Percentiles rank a stretch among this genome's conserved stretches.
Conservation (phyloP, 2,113 vertebrate genomes). For the Rousettus leschenaultii region DNA sequence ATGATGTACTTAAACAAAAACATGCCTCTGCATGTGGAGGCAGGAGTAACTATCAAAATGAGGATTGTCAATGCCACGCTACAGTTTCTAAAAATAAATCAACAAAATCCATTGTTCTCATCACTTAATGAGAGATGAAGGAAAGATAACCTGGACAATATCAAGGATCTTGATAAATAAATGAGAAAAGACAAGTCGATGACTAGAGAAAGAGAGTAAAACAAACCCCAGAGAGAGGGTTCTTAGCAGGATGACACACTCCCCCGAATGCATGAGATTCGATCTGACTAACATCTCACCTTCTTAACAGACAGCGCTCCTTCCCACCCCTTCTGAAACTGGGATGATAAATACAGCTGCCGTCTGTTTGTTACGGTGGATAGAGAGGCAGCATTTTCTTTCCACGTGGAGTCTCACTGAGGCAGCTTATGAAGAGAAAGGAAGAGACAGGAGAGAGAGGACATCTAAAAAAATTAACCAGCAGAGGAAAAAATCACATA, state of each 20-base stretch:
- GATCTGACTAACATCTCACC: slow-evolving; percentile 55
- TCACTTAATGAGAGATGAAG: background rate
- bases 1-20: background rate
- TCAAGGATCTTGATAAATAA: background rate
- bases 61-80: background rate
- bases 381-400: background rate
- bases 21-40: background rate
- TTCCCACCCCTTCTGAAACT: slow-evolving; percentile 46
- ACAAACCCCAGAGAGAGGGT: background rate
- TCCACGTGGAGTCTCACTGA: background rate
- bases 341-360: background rate
- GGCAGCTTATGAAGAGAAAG: background rate
- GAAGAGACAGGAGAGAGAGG: background rate
- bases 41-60: background rate
- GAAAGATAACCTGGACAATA: background rate
- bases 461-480: background rate
- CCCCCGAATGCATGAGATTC: background rate
- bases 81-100: background rate
- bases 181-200: background rate
- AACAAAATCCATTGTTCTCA: background rate
- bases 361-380: slow-evolving; percentile 39
- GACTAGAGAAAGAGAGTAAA: background rate
- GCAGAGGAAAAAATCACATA: background rate
- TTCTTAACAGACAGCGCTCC: slow-evolving; percentile 34
- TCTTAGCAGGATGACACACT: background rate